Evolutionary conservation across 2,888 invertebrate species (phyloP).

Genomic region (Timema podura): DNA sequence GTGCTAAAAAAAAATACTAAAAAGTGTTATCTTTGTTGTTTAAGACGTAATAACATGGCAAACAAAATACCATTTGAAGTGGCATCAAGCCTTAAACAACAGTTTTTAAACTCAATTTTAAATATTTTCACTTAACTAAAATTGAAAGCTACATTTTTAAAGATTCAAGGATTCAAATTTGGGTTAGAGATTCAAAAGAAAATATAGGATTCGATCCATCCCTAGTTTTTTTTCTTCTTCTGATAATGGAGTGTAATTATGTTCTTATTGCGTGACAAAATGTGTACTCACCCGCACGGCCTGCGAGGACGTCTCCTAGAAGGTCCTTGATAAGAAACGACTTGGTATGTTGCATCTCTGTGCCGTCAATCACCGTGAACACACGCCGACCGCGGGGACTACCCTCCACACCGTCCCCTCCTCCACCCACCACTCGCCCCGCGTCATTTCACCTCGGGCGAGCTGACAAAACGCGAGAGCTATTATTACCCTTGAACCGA

Average conservation of each 20-base stretch:
- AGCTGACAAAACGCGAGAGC: not conserved
- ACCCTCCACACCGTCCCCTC: not conserved
- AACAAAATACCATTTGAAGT: no score
- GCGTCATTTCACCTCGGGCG: not conserved
- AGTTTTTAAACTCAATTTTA: no score
- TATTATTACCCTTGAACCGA: not conserved
- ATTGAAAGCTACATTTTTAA: no score
- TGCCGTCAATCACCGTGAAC: constrained; percentile 1
- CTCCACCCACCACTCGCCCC: no score
- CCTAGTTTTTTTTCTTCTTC: not conserved
- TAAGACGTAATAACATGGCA: no score
- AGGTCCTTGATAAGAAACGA: constrained; percentile 83
- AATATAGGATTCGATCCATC: not conserved
- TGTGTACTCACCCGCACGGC: constrained; percentile 47
- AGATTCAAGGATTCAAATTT: no score
- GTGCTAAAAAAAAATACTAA: no score
- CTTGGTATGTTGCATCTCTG: constrained; percentile 50
- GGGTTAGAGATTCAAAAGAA: not conserved
- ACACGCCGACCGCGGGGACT: not conserved
- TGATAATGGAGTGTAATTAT: no score
- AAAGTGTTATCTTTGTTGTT: no score
- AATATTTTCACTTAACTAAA: no score
- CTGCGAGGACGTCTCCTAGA: constrained; percentile 66
- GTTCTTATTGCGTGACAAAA: no score
- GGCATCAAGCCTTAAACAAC: no score